A percentile compares a stretch with the other conserved stretches of the same genome.
phyloP scores from a whole-genome alignment of 2,888 invertebrate genomes.

The Allacma fusca region DNA sequence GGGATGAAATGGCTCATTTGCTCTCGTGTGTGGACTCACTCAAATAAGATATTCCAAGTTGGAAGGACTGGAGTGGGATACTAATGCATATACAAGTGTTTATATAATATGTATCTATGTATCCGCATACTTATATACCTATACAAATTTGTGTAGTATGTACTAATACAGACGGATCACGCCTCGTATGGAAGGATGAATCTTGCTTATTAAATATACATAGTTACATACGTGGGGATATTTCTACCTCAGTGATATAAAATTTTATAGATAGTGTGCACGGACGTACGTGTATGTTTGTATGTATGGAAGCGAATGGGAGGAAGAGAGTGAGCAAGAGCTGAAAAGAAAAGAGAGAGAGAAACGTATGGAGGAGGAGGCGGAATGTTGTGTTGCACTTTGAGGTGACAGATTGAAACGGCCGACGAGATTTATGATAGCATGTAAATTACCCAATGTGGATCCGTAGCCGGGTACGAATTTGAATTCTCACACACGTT shows the following conservation, averaged over 20 bases:
- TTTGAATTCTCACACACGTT: slow-evolving; percentile 14
- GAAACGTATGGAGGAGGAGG: slow-evolving; percentile 20
- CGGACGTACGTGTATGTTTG: neutral
- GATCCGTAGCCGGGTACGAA: slow-evolving; percentile 1
- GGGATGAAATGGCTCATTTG: slow-evolving; percentile 22
- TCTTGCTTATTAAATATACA: too few relatives aligned
- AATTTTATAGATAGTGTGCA: neutral
- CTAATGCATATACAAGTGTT: too few relatives aligned
- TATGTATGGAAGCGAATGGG: neutral
- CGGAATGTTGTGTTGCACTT: slow-evolving; percentile 27
- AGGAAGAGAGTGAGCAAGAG: neutral
- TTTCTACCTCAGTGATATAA: too few relatives aligned
- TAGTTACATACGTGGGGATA: neutral
- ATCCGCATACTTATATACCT: neutral
- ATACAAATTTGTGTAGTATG: too few relatives aligned
- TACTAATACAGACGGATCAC: too few relatives aligned
- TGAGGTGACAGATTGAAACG: slow-evolving; percentile 26
- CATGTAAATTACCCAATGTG: slow-evolving; percentile 21
- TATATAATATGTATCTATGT: neutral
- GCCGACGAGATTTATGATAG: slow-evolving; percentile 27
- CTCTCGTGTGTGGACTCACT: neutral
- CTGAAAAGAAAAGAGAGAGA: slow-evolving; percentile 9
- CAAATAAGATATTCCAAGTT: neutral
- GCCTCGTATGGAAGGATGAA: too few relatives aligned
- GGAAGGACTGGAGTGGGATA: neutral